phyloP scores from a whole-genome alignment of 1,140 invertebrate species.

The Diuraphis noxia region DNA sequence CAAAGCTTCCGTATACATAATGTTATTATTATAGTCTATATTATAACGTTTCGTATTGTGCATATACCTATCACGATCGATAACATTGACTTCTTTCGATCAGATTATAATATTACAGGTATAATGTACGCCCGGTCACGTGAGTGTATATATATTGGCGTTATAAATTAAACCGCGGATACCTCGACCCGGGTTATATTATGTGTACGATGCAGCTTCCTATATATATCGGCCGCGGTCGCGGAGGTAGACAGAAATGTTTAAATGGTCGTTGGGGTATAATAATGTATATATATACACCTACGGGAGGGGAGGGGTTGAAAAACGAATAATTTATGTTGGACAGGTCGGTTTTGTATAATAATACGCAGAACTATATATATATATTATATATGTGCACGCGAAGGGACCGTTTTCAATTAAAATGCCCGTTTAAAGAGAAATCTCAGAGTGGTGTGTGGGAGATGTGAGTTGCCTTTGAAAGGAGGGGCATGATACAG shows the following conservation, averaged over 20 bases:
- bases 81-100: conserved; percentile 1
- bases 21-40: neutral
- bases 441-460: neutral
- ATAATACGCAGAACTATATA: neutral
- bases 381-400: conserved; percentile 6
- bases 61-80: neutral
- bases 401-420: conserved; percentile 46
- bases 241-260: conserved; percentile 22
- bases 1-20: neutral
- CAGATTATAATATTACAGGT: conserved; percentile 16
- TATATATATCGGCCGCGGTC: neutral
- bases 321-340: conserved; percentile 53
- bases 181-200: neutral
- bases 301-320: neutral
- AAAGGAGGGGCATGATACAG: neutral
- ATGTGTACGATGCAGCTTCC: neutral
- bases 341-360: conserved; percentile 48
- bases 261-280: neutral
- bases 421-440: conserved; percentile 44
- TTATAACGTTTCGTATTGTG: neutral
- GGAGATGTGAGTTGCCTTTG: neutral
- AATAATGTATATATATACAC: neutral
- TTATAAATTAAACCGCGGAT: conserved; percentile 38
- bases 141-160: neutral
- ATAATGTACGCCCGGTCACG: neutral